Percentiles rank a stretch among this genome's conserved stretches.
phyloP scores from a whole-genome alignment of 1,140 invertebrate species.

The Sycophaga agraensis region DNA sequence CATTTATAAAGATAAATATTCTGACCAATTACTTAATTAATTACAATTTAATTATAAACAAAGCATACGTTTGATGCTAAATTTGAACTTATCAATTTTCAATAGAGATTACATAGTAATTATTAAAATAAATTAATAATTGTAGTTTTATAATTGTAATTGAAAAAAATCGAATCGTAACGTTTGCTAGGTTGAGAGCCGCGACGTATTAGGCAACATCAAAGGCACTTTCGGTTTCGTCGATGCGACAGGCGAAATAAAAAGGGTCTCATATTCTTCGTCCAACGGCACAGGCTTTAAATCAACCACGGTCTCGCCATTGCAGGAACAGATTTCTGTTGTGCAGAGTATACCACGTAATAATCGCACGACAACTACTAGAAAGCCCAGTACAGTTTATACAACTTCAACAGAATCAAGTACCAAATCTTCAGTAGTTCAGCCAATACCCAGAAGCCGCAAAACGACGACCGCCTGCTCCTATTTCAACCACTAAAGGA shows the following conservation, averaged over 20 bases:
- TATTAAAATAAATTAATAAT: neutral
- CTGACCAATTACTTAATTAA: no score
- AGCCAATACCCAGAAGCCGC: conserved; percentile 63
- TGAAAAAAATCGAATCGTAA: conserved; percentile 32
- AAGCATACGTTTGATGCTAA: no score
- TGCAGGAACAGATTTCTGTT: conserved; percentile 56
- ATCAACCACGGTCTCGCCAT: conserved; percentile 54
- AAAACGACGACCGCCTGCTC: conserved; percentile 42
- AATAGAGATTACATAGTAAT: no score
- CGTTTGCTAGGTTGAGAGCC: conserved; percentile 68
- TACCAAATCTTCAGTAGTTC: conserved; percentile 62
- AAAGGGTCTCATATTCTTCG: conserved; percentile 79
- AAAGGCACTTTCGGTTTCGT: conserved; percentile 86
- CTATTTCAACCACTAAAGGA: conserved; percentile 40
- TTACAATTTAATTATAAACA: no score
- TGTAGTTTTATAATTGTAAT: neutral
- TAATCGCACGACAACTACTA: conserved; percentile 46
- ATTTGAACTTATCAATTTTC: no score
- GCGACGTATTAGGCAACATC: conserved; percentile 77
- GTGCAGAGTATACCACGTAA: conserved; percentile 55
- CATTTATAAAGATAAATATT: no score
- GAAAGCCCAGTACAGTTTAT: conserved; percentile 48
- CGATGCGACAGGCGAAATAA: conserved; percentile 76
- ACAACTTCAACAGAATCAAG: conserved; percentile 54
- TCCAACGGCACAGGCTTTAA: conserved; percentile 62